Conservation (phyloP, 2,113 vertebrate genomes). For the rabbit (Oryctolagus cuniculus) region DNA sequence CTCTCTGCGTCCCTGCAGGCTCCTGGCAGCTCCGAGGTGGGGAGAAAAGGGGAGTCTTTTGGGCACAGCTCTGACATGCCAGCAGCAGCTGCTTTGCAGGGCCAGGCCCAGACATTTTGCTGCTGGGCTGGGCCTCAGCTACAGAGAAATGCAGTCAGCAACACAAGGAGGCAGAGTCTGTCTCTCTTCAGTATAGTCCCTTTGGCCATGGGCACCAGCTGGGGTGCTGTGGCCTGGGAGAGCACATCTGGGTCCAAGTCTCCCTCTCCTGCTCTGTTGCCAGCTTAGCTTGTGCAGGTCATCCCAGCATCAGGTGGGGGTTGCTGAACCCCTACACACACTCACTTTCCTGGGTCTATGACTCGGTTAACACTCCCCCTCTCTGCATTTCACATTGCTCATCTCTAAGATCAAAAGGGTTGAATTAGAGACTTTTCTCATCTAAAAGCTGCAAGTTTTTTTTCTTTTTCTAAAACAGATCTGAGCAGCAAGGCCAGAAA, state of each 20-base stretch:
- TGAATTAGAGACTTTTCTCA: constrained; percentile 13
- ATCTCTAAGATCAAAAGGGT: not conserved
- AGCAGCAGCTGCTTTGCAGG: constrained; percentile 54
- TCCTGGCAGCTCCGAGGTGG: not conserved
- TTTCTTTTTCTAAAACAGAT: constrained; percentile 38
- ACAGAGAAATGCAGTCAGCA: constrained; percentile 35
- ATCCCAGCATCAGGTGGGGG: not conserved
- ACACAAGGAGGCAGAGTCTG: not conserved
- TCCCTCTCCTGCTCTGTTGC: not conserved
- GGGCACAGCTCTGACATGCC: not conserved
- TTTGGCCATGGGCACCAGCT: not conserved
- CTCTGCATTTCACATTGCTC: constrained; percentile 4
- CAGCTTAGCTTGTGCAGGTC: not conserved
- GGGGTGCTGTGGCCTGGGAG: not conserved
- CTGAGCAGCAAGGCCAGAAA: constrained; percentile 5
- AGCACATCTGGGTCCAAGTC: not conserved
- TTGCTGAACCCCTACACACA: not conserved
- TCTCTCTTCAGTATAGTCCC: not conserved
- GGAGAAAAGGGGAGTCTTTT: constrained; percentile 3
- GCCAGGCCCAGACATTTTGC: constrained; percentile 67
- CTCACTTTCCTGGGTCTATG: not conserved
- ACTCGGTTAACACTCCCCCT: not conserved
- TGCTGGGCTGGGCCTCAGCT: constrained; percentile 50
- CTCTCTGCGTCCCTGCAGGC: not conserved
- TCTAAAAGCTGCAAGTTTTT: constrained; percentile 53